Conservation (phyloP, 2,888 invertebrate species). For the Acrobasis consociella region DNA sequence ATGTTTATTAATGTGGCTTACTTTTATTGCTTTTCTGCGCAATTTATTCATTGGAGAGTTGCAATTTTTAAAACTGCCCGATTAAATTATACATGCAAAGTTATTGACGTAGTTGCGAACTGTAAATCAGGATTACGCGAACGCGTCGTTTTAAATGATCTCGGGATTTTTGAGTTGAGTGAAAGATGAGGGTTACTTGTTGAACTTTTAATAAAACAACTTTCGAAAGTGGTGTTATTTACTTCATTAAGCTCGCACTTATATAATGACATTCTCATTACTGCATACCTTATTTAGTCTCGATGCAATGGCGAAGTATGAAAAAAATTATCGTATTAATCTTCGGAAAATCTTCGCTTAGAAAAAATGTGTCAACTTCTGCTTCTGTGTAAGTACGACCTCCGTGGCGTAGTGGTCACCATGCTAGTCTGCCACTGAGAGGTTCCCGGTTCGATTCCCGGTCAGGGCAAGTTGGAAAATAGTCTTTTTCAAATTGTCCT, state of each 20-base stretch:
- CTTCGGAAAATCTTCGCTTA: too few relatives aligned
- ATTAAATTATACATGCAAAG: slow-evolving; percentile 27
- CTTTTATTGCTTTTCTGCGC: slow-evolving; percentile 60
- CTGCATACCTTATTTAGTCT: too few relatives aligned
- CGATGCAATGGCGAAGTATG: too few relatives aligned
- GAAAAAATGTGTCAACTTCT: too few relatives aligned
- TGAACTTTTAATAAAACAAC: not conserved
- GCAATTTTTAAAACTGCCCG: slow-evolving; percentile 25
- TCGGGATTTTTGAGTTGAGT: not conserved
- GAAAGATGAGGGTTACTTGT: not conserved
- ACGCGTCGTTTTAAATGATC: not conserved
- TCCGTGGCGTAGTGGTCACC: too few relatives aligned
- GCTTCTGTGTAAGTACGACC: too few relatives aligned
- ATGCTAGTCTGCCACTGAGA: too few relatives aligned
- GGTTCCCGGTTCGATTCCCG: too few relatives aligned
- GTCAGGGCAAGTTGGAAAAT: too few relatives aligned
- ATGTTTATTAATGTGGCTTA: slow-evolving; percentile 70
- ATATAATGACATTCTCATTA: not conserved
- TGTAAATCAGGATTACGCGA: slow-evolving; percentile 14
- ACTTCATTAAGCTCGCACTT: not conserved
- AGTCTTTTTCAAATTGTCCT: too few relatives aligned
- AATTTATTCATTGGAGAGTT: slow-evolving; percentile 64
- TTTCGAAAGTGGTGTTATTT: not conserved
- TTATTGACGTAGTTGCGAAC: slow-evolving; percentile 12
- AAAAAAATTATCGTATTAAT: too few relatives aligned